Base-by-base conservation (phyloP, 2,113 vertebrate species). In the Strigops habroptila region DNA sequence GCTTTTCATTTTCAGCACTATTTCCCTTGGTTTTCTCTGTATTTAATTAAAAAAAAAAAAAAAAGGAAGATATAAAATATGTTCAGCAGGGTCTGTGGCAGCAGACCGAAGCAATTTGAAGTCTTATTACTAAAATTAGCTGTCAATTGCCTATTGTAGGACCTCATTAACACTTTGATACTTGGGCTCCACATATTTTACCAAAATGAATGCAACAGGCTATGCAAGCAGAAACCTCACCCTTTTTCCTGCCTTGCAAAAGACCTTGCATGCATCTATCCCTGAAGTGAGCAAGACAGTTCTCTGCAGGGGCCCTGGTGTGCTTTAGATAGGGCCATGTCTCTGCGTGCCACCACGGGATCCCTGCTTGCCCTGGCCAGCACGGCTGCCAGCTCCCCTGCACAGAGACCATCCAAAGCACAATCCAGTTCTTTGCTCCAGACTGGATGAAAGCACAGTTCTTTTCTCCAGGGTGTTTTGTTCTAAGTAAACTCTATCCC, bases 391-490 rank as follows among this genome's bases (percentile, higher is more conserved):
- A 83, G 76, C 48, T 62, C 41, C 35, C 33, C 60, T 55, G 33
- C 43, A 4, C 6, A 75, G 51, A 51, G 2, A 44, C 21, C 35
- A 57, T 52, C 57, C 87, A 37, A 37, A 57, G 35, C 79, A 83
- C 75, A 88, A 35, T 23, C 16, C 46, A 25, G 25, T 22, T 65
- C 37, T 59, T 18, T 35, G 31, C 55, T 90, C 55, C 60, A 67
- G 39, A 51, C 25, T 33, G 18, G 37, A 80, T 46, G 76, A 79
- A 90, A 90, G 14, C 18, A 1, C 53, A 35, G 39, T 80, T 91
- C 53, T 91, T 82, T 64, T 41, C 90, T 91, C 90, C 37, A 10
- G 84, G 60, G 86, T 93, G 85, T 90, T 91, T 83, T 93, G 76
- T 91, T 96, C 91, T 60, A 71, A 91, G 90, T 71, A 59, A 95